Evolutionary conservation across 2,113 vertebrate genomes (phyloP).

Genomic region (Progne subis): DNA sequence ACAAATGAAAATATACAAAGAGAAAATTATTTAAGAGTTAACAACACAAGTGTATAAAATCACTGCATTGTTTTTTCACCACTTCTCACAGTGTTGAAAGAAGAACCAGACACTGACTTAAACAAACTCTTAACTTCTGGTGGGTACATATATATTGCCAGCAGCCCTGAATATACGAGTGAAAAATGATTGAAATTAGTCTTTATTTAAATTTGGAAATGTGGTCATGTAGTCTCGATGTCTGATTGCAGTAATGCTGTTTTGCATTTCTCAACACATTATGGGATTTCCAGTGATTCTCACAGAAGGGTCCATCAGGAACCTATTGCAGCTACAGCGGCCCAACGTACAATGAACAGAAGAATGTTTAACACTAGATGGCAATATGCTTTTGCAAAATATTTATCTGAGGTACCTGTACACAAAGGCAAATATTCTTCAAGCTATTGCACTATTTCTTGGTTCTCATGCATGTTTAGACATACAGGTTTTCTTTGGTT

Average conservation of each 20-base stretch:
- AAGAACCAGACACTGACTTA: not conserved
- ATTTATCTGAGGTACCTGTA: not conserved
- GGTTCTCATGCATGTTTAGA: not conserved
- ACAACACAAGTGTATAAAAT: not conserved
- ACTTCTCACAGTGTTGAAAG: not conserved
- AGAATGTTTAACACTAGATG: conserved; percentile 50
- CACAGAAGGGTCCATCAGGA: not conserved
- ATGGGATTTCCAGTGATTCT: not conserved
- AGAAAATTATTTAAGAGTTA: not conserved
- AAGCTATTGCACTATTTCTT: not conserved
- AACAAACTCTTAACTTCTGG: not conserved
- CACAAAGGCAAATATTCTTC: not conserved
- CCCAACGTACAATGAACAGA: not conserved
- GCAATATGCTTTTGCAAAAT: conserved; percentile 35
- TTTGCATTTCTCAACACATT: not conserved
- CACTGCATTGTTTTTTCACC: not conserved
- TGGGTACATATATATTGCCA: not conserved
- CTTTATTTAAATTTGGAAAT: not conserved
- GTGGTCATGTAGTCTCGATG: not conserved
- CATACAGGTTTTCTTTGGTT: not conserved
- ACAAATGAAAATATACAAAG: not conserved
- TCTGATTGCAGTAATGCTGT: not conserved
- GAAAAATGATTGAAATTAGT: not conserved
- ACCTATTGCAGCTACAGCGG: not conserved
- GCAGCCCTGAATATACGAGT: not conserved